phyloP scores from a whole-genome alignment of 2,113 vertebrate species.

The Regulus satrapa region DNA sequence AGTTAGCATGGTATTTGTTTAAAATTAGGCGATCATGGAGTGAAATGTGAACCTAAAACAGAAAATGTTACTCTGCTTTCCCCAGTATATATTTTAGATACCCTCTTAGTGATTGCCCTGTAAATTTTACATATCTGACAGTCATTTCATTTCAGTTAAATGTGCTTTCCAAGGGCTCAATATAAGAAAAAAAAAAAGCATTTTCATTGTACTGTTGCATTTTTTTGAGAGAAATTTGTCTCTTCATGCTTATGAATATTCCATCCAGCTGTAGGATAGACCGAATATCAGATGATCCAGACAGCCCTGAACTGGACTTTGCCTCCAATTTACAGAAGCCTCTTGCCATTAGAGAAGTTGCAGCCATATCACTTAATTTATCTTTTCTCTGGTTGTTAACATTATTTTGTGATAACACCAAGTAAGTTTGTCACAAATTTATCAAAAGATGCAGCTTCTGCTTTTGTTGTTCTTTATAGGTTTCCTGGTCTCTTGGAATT shows the following conservation, averaged over 20 bases:
- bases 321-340: background rate
- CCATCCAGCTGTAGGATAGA: background rate
- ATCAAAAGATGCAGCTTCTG: background rate
- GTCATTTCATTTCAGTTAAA: background rate
- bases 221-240: background rate
- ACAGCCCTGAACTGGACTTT: background rate
- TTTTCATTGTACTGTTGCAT: background rate
- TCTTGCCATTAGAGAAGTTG: background rate
- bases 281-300: background rate
- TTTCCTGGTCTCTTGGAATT: background rate
- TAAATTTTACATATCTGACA: background rate
- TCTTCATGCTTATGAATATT: background rate
- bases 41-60: background rate
- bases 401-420: background rate
- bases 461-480: background rate
- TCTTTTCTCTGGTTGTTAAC: background rate
- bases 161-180: background rate
- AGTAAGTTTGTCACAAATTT: background rate
- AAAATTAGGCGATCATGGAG: background rate
- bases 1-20: background rate
- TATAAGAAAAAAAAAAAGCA: background rate
- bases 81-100: background rate
- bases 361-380: background rate
- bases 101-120: background rate
- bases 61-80: background rate